Conservation (phyloP, 2,113 vertebrate genomes). For the Centropus bengalensis region DNA sequence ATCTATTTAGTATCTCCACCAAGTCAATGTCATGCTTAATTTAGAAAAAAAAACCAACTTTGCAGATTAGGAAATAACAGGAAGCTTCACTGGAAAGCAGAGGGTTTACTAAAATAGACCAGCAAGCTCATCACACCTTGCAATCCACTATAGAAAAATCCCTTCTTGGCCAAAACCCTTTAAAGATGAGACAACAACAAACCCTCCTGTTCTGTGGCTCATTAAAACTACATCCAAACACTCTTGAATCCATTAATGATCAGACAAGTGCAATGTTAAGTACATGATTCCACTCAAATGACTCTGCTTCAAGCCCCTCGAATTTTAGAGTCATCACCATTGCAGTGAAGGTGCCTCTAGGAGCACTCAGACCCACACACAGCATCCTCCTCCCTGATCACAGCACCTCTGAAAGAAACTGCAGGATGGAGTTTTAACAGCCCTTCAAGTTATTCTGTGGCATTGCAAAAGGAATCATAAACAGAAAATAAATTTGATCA, state of each 20-base stretch:
- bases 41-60: constrained; percentile 8
- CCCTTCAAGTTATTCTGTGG: neutral
- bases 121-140: constrained; percentile 44
- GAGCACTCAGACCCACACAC: rapidly evolving
- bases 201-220: neutral
- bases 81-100: neutral
- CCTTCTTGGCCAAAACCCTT: neutral
- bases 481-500: rapidly evolving
- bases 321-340: rapidly evolving
- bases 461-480: rapidly evolving
- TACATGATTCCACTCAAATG: rapidly evolving
- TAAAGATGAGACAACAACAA: neutral
- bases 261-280: neutral
- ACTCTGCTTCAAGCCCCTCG: neutral
- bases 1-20: neutral
- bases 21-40: neutral
- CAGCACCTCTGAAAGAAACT: rapidly evolving
- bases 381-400: neutral
- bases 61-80: neutral
- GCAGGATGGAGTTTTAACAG: neutral
- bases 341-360: rapidly evolving
- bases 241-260: neutral
- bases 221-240: neutral
- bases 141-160: neutral
- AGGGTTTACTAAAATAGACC: constrained; percentile 10